Percentiles rank a stretch among this genome's conserved stretches.
Conservation (phyloP, 2,797 vertebrate genomes). For the Nyctibius grandis region DNA sequence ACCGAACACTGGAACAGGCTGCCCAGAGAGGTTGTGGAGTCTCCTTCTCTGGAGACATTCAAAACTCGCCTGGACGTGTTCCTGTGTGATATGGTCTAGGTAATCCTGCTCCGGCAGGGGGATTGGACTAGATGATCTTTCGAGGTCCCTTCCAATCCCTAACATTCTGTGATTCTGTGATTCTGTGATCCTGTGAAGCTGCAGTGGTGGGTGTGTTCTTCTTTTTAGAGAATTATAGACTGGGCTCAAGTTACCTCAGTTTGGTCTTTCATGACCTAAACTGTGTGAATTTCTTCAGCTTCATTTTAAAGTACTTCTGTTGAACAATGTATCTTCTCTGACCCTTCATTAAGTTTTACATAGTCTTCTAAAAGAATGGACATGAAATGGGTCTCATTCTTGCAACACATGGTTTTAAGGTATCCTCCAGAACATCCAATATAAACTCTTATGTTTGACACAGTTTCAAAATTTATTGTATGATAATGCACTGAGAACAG, state of each 20-base stretch:
- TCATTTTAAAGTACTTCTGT: not conserved
- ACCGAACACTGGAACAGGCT: too few species aligned
- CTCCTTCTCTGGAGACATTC: too few species aligned
- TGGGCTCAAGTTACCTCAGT: not conserved
- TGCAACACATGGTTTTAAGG: not conserved
- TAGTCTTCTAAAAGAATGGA: not conserved
- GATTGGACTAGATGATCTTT: too few species aligned
- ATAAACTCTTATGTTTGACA: not conserved
- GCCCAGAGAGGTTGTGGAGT: too few species aligned
- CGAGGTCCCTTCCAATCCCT: too few species aligned
- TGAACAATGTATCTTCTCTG: not conserved
- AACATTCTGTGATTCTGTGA: too few species aligned
- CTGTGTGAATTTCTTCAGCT: not conserved
- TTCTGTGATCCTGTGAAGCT: too few species aligned
- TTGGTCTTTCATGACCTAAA: not conserved
- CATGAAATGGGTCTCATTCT: not conserved
- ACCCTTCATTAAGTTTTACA: not conserved
- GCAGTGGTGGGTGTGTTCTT: not conserved
- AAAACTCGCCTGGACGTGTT: too few species aligned
- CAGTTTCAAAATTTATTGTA: not conserved
- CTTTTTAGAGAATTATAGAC: not conserved
- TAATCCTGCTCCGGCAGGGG: too few species aligned
- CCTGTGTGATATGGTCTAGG: too few species aligned
- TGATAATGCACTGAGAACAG: not conserved
- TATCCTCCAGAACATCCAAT: not conserved